These are phyloP conservation scores for Caprella mutica DNA, from an alignment of 2,888 invertebrate species.

Conservation along the genomic window DNA sequence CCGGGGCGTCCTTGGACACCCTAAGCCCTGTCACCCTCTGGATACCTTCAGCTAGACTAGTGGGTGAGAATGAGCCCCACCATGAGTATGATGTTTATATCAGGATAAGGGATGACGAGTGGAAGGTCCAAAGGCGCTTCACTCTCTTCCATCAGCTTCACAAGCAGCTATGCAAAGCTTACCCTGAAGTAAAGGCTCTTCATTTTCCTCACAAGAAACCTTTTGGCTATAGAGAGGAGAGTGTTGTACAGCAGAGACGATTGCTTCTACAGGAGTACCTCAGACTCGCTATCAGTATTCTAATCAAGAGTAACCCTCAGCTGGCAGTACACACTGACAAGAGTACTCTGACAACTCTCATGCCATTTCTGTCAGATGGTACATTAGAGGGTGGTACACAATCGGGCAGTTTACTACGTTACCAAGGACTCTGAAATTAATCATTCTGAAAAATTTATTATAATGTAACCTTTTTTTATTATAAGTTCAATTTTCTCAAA, in stretches of 20 bases:
- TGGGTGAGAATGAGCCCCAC: conserved; percentile 40
- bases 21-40: conserved; percentile 60
- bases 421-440: too few species aligned
- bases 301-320: conserved; percentile 56
- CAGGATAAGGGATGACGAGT: conserved; percentile 74
- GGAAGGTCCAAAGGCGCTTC: conserved; percentile 91
- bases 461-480: too few species aligned
- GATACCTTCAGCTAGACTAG: conserved; percentile 75
- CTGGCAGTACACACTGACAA: conserved; percentile 64
- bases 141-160: conserved; percentile 83
- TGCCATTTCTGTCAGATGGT: conserved; percentile 85
- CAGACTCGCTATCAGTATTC: conserved; percentile 58
- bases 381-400: too few species aligned
- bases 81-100: conserved; percentile 54
- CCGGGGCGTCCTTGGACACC: conserved; percentile 37
- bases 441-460: too few species aligned
- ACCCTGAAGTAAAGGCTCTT: conserved; percentile 63
- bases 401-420: too few species aligned
- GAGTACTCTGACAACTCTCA: conserved; percentile 60
- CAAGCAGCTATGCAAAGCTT: conserved; percentile 67
- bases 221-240: conserved; percentile 74
- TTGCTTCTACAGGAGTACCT: conserved; percentile 75
- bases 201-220: conserved; percentile 93
- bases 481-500: too few species aligned
- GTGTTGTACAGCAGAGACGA: conserved; percentile 76